Evolutionary conservation across 2,888 invertebrate genomes (phyloP).

Genomic region (Chalcis sispes): DNA sequence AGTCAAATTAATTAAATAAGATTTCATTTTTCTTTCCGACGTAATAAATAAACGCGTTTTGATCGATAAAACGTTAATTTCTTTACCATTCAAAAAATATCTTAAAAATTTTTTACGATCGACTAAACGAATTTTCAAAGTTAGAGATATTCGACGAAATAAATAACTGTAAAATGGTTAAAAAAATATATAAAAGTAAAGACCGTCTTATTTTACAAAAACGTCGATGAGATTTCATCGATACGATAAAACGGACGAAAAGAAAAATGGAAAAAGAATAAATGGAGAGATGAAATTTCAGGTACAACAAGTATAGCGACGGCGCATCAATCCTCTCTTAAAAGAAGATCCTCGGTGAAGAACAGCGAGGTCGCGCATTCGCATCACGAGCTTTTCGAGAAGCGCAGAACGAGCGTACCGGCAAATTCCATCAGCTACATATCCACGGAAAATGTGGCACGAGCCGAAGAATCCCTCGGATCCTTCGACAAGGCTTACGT

Average conservation of each 20-base stretch:
- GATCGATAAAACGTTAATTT: too few relatives aligned
- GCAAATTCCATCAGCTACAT: constrained; percentile 72
- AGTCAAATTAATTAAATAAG: too few relatives aligned
- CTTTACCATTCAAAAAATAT: too few relatives aligned
- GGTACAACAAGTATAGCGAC: constrained; percentile 6
- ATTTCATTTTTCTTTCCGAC: too few relatives aligned
- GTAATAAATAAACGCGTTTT: too few relatives aligned
- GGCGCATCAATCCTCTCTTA: constrained; percentile 61
- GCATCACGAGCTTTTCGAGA: constrained; percentile 72
- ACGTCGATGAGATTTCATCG: too few relatives aligned
- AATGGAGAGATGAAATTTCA: not conserved
- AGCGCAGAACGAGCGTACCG: constrained; percentile 71
- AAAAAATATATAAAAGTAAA: too few relatives aligned
- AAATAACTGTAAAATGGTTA: too few relatives aligned
- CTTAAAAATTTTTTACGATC: too few relatives aligned
- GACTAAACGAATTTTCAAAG: too few relatives aligned
- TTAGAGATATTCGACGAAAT: too few relatives aligned
- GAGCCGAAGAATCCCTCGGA: constrained; percentile 66
- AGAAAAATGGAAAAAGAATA: not conserved
- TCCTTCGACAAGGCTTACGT: constrained; percentile 67
- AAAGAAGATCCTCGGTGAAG: constrained; percentile 70
- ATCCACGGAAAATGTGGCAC: constrained; percentile 71
- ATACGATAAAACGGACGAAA: not conserved
- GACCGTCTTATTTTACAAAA: too few relatives aligned
- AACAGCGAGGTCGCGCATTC: constrained; percentile 71